Base-by-base conservation (phyloP, 2,888 invertebrate species). In the Lasioglossum pauxillum region DNA sequence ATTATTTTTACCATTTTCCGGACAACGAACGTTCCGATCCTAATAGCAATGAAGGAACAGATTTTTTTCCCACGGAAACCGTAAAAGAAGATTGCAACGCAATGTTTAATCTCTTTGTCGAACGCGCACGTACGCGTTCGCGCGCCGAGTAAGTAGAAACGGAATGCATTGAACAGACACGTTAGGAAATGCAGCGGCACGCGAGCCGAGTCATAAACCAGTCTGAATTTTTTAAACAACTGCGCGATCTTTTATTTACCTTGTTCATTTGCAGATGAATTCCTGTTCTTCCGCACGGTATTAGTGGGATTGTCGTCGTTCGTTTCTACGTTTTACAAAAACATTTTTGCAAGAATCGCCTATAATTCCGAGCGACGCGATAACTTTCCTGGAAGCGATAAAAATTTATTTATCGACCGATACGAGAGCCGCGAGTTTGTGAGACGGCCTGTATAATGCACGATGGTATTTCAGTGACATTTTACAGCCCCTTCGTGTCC, bases 11-110 rank as follows among this genome's bases (percentile, higher is more conserved):
- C 3, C 57, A 12, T 5, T 27, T 31, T 14, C 27, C 64, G 31
- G 10, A 57, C n/a, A n/a, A 57, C n/a, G 0, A 23, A 53, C 53
- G 10, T 53, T 53, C 53, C 23, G 23, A n/a, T 57, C n/a, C 53
- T 12, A 5, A 12, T 1, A n/a, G 4, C n/a, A 1, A 10, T 0
- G 8, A n/a, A 2, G 12, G n/a, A 23, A 4, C n/a, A 4, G n/a
- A 23, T 57, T 12, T n/a, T n/a, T 0, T 12, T n/a, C 12, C 57
- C n/a, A 0, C 10, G n/a, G 12, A 57, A n/a, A n/a, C n/a, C 12
- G n/a, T 10, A 0, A n/a, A n/a, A n/a, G 12, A 57, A 3, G n/a
- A 57, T n/a, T 57, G n/a, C 57, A 12, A 12, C 57, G 5, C 10
- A 10, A n/a, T 12, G 12, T n/a, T 57, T 57, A n/a, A 23, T 57